Evolutionary conservation across 2,888 invertebrate genomes (phyloP).

Genomic region (Acanthosoma haemorrhoidale): DNA sequence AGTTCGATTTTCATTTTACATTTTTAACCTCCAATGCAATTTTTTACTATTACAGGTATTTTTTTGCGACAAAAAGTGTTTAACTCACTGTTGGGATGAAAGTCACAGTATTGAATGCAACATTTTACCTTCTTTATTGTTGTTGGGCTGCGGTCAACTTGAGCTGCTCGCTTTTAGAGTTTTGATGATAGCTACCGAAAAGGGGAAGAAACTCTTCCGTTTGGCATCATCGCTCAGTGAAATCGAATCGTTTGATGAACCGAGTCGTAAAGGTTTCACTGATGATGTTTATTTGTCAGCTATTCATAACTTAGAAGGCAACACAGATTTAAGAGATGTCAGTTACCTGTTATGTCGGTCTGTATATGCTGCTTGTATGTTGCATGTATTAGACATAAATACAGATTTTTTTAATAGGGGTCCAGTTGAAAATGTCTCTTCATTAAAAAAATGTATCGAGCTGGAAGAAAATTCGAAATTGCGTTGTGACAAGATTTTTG

Average conservation of each 20-base stretch:
- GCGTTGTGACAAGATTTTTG: slow-evolving; percentile 43
- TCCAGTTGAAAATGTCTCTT: neutral
- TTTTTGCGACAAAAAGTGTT: slow-evolving; percentile 64
- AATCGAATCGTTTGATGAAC: slow-evolving; percentile 41
- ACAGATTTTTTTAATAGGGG: slow-evolving; percentile 52
- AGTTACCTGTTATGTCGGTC: slow-evolving; percentile 69
- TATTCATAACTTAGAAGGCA: slow-evolving; percentile 60
- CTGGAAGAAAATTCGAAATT: neutral
- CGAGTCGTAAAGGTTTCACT: slow-evolving; percentile 44
- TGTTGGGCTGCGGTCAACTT: slow-evolving; percentile 59
- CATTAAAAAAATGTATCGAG: neutral
- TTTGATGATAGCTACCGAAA: slow-evolving; percentile 50
- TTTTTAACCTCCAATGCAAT: slow-evolving; percentile 26
- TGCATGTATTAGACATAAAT: slow-evolving; percentile 55
- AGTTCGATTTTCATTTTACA: neutral
- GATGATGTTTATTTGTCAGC: slow-evolving; percentile 45
- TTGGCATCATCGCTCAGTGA: slow-evolving; percentile 39
- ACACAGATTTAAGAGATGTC: slow-evolving; percentile 57
- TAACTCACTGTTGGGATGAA: slow-evolving; percentile 55
- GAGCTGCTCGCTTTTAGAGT: slow-evolving; percentile 65
- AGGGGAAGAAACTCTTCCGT: slow-evolving; percentile 46
- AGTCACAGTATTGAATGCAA: slow-evolving; percentile 76
- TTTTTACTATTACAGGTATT: slow-evolving; percentile 49
- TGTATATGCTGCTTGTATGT: slow-evolving; percentile 58
- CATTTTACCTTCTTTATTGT: slow-evolving; percentile 57